A percentile compares a stretch with the other conserved stretches of the same genome.
Evolutionary conservation across 2,113 vertebrate species (phyloP).

Genomic region (Picathartes gymnocephalus): DNA sequence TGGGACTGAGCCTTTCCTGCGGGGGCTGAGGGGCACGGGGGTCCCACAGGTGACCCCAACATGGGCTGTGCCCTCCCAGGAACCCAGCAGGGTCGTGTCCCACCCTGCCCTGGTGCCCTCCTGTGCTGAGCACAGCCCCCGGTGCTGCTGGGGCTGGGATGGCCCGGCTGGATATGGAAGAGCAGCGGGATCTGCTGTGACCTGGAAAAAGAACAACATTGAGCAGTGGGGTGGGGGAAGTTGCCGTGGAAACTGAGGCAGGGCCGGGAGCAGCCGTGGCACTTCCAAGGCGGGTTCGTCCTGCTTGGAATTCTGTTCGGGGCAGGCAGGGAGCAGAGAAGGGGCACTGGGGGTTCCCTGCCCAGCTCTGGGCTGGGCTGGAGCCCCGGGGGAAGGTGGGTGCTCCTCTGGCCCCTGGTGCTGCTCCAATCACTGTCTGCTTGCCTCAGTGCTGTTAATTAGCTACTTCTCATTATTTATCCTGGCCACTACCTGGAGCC

Average conservation of each 20-base stretch:
- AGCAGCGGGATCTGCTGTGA: not conserved
- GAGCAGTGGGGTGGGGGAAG: not conserved
- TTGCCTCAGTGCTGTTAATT: not conserved
- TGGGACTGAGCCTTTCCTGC: not conserved
- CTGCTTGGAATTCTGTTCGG: rapidly evolving
- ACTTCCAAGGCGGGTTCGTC: not conserved
- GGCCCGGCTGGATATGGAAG: rapidly evolving
- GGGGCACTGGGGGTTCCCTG: not conserved
- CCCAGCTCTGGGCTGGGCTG: rapidly evolving
- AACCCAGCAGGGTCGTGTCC: not conserved
- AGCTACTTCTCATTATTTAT: not conserved
- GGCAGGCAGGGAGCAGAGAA: not conserved
- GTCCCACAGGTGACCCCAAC: rapidly evolving
- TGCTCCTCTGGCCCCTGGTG: not conserved
- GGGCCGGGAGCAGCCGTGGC: not conserved
- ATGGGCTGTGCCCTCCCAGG: not conserved
- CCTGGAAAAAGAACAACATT: not conserved
- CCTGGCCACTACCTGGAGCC: not conserved
- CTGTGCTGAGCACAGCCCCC: not conserved
- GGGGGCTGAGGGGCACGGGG: not conserved
- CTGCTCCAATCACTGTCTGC: not conserved
- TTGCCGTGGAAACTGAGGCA: not conserved
- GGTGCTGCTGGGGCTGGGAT: not conserved
- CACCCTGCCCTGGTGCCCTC: not conserved
- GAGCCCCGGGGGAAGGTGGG: not conserved